Base-by-base conservation (phyloP, 2,797 vertebrate genomes). In the Myotis findleyi region DNA sequence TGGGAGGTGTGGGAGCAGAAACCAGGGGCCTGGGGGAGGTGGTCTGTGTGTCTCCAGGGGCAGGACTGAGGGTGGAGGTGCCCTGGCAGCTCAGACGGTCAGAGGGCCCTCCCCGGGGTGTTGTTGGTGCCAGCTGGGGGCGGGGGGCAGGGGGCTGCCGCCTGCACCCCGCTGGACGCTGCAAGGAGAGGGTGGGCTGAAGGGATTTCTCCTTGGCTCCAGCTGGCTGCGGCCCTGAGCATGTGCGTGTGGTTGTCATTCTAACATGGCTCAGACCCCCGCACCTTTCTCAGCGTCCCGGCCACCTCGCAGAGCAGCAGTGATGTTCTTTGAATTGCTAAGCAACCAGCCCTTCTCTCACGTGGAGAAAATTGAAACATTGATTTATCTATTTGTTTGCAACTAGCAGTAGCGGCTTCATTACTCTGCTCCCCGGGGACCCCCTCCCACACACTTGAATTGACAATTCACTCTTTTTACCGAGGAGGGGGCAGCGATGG, bases 351-450 rank as follows among this genome's bases (percentile, higher is more conserved):
- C 94, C 11, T 98, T 98, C 95, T 95, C 96, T 97, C 97, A 97
- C 73, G 82, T 88, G 98, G 98, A 98, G 98, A 98, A 98, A 98
- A 98, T 97, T 97, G 99, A 98, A 99, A 97, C 98, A 98, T 98
- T 98, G 98, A 99, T 99, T 99, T 99, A 99, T 98, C 98, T 98
- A 98, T 99, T 99, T 99, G 98, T 99, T 98, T 98, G 98, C 98
- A 97, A 96, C 96, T 94, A 95, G 94, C 88, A 96, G 97, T 82
- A 76, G 97, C 82, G 71, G 97, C 97, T 98, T 98, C 96, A 94
- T 98, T 98, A 97, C 55, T 66, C 75, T 0, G 0, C 89, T 97
- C 98, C 97, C 97, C 0, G 0, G 97, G 94, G 98, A 98, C 30
- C 14, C 68, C 53, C 86, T 97, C 96, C 97, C 96, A 92, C 77